phyloP scores from a whole-genome alignment of 2,797 vertebrate species.

The Leptatherina wallacei region DNA sequence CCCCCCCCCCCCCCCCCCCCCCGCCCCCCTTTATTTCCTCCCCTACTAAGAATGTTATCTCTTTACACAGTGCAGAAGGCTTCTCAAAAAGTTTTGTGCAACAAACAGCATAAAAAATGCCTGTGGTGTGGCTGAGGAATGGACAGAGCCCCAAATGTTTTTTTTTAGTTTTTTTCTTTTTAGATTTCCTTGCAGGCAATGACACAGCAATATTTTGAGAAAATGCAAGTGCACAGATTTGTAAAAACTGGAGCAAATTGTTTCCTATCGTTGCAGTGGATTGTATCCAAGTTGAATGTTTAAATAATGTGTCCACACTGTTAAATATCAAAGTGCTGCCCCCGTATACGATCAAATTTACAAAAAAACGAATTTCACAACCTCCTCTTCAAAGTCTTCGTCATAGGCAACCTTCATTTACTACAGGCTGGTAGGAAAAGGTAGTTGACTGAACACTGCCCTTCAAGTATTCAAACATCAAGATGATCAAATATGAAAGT shows the following conservation, averaged over 20 bases:
- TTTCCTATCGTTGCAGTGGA: conserved; percentile 13
- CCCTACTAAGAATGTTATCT: conserved; percentile 72
- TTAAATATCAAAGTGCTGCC: conserved; percentile 40
- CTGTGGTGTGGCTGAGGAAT: conserved; percentile 76
- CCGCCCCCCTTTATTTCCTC: conserved; percentile 28
- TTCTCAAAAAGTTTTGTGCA: conserved; percentile 88
- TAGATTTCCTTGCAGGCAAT: conserved; percentile 55
- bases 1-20: conserved; percentile 25
- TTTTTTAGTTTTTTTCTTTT: conserved; percentile 8
- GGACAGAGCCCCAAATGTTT: conserved; percentile 57
- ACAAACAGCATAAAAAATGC: conserved; percentile 86
- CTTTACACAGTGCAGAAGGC: conserved; percentile 90
- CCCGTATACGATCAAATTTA: conserved; percentile 19
- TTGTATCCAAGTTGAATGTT: background rate
- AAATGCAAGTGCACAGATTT: conserved; percentile 31
- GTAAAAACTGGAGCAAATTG: conserved; percentile 19
- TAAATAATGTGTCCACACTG: background rate
- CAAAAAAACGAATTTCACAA: conserved; percentile 31
- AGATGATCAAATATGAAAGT: conserved; percentile 61
- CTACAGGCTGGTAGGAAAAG: conserved; percentile 64
- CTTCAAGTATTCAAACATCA: conserved; percentile 79
- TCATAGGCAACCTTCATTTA: conserved; percentile 38
- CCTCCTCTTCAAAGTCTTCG: conserved; percentile 22
- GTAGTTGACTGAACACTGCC: conserved; percentile 62
- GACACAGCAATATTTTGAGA: conserved; percentile 50